phyloP scores from a whole-genome alignment of 2,888 invertebrate genomes.

The Metopia argyrocephala region DNA sequence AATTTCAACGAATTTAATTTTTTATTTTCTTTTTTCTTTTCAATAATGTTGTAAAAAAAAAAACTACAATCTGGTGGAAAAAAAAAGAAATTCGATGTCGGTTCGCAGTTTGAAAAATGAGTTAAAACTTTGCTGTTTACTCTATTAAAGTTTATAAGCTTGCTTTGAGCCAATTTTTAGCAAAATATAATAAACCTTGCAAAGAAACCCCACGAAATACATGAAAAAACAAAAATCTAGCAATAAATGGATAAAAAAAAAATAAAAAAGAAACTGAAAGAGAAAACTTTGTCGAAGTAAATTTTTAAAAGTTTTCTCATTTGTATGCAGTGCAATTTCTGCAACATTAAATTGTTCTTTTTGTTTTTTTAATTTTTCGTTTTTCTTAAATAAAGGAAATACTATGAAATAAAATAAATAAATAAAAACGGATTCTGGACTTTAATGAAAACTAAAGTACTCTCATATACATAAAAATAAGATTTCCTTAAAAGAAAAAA shows the following conservation, averaged over 20 bases:
- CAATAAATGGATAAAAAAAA: slow-evolving; percentile 64
- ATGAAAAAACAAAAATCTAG: slow-evolving; percentile 50
- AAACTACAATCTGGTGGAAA: not conserved
- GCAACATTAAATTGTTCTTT: slow-evolving; percentile 74
- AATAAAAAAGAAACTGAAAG: slow-evolving; percentile 6
- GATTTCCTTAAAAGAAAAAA: not conserved
- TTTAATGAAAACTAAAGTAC: not conserved
- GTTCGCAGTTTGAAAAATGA: slow-evolving; percentile 51
- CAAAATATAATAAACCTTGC: slow-evolving; percentile 38
- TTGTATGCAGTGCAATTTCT: slow-evolving; percentile 75
- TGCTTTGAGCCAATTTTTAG: slow-evolving; percentile 70
- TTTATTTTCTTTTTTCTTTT: slow-evolving; percentile 11
- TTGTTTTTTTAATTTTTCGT: not conserved
- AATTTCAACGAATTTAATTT: slow-evolving; percentile 47
- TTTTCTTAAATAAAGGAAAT: slow-evolving; percentile 62
- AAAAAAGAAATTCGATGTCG: slow-evolving; percentile 23
- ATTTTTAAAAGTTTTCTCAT: slow-evolving; percentile 74
- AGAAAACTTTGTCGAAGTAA: slow-evolving; percentile 62
- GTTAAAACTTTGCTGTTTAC: slow-evolving; percentile 69
- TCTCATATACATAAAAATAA: not conserved
- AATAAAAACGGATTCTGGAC: slow-evolving; percentile 21
- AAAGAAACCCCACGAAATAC: slow-evolving; percentile 36
- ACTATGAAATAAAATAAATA: slow-evolving; percentile 54
- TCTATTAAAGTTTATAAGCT: slow-evolving; percentile 76
- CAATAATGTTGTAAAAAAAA: not conserved